Percentiles rank a stretch among this genome's conserved stretches.
Conservation (phyloP, 2,113 vertebrate genomes). For the Aspidoscelis tigris region DNA sequence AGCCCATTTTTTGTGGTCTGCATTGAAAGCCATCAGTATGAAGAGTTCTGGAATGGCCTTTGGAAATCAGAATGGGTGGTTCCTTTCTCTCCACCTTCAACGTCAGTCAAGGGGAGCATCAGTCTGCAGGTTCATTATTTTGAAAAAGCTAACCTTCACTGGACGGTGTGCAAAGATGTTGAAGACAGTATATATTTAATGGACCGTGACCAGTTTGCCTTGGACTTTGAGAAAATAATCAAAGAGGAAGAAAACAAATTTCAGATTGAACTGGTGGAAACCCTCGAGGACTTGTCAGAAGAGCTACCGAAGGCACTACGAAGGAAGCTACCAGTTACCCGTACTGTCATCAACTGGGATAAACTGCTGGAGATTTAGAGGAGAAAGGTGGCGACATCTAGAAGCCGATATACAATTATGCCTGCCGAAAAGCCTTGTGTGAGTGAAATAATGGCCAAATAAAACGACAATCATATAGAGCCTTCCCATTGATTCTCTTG, state of each 20-base stretch:
- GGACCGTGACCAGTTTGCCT: conserved; percentile 67
- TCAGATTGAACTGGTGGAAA: conserved; percentile 63
- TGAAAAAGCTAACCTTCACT: conserved; percentile 52
- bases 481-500: accelerated
- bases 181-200: conserved; percentile 57
- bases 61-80: conserved; percentile 69
- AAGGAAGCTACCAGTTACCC: conserved; percentile 66
- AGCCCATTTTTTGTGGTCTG: conserved; percentile 55
- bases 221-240: conserved; percentile 64
- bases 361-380: conserved; percentile 53
- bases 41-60: conserved; percentile 50
- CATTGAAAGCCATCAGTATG: conserved; percentile 50
- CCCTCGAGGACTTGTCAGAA: conserved; percentile 64
- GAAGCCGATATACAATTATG: neutral
- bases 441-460: neutral
- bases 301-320: conserved; percentile 47
- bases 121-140: conserved; percentile 58
- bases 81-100: conserved; percentile 44
- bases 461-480: conserved; percentile 4
- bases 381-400: neutral
- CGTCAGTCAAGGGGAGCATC: conserved; percentile 51
- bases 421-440: neutral
- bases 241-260: conserved; percentile 70
- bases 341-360: conserved; percentile 60
- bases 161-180: conserved; percentile 54